Base-by-base conservation (phyloP, 2,888 invertebrate species). In the Autographa gamma region DNA sequence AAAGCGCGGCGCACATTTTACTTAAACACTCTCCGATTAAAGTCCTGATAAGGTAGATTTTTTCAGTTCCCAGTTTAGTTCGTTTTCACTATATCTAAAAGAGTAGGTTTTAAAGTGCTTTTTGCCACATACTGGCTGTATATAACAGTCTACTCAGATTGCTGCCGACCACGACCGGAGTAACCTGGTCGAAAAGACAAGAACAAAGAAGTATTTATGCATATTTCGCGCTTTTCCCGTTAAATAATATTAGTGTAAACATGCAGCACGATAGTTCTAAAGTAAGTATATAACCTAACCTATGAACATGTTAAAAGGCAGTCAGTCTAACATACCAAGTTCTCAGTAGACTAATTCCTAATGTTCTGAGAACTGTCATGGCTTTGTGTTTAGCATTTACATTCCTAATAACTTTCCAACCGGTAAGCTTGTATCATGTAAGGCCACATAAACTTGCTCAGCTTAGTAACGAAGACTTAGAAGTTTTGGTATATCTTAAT, bases 401-500 rank as follows among this genome's bases (percentile, higher is more conserved):
- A 13, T 25, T 48, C 25, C 54, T 56, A 25, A 25, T 56, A 56
- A 25, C 54, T 56, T 56, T 56, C 25, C 13, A 19, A 19, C 54
- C 9, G 11, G 13, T 56, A 56, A 56, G 54, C 54, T 18, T 56
- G 54, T 25, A 56, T 13, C 54, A 25, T 56, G 54, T 56, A 56
- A 18, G 54, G 25, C 54, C 54, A 34, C n/a, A 48, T 48, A 25
- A 41, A 65, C 60, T 66, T 52, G n/a, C 58, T 60, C 32, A 62
- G 62, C 64, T 73, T 63, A 66, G 73, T 68, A 66, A 75, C 60
- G 76, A 76, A 67, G 72, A 76, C 69, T 75, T 75, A 64, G 52
- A 76, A 80, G 80, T 78, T 80, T 71, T 54, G 70, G 74, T 67
- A 72, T 65, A 74, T 77, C 73, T 79, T 80, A 77, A 85, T 76